Evolutionary conservation across 2,888 invertebrate genomes (phyloP).

Genomic region (Thera obeliscata): DNA sequence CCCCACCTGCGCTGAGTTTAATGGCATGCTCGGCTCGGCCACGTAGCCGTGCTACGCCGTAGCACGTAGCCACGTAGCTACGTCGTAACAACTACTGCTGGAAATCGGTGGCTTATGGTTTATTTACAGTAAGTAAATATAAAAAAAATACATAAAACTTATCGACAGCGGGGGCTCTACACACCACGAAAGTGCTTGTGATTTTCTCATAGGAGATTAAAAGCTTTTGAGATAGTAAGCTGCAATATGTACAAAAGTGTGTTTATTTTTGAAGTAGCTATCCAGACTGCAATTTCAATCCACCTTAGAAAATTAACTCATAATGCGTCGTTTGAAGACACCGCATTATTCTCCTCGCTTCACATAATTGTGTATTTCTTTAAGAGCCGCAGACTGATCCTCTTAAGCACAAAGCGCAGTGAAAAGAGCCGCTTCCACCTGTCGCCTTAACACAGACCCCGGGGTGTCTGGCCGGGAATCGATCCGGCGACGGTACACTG

Average conservation of each 20-base stretch:
- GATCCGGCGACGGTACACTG: conserved; percentile 42
- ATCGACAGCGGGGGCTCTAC: no score
- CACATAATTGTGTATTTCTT: conserved; percentile 17
- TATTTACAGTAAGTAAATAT: not conserved
- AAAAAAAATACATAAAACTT: not conserved
- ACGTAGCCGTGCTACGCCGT: conserved; percentile 6
- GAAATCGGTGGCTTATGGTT: not conserved
- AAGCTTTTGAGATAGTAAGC: no score
- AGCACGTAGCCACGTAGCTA: not conserved
- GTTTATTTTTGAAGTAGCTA: no score
- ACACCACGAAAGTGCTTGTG: no score
- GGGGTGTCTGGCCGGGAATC: conserved; percentile 45
- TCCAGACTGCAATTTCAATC: no score
- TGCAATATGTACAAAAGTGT: no score
- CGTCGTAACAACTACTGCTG: not conserved
- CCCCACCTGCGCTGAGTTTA: not conserved
- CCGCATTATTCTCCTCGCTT: no score
- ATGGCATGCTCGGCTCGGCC: not conserved
- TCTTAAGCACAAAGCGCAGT: conserved; percentile 28
- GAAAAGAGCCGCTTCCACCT: conserved; percentile 48
- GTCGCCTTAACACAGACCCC: conserved; percentile 48
- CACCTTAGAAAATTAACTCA: no score
- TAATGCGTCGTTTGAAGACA: no score
- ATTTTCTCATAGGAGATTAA: no score
- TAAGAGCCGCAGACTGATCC: conserved; percentile 1